These are phyloP conservation scores for Choristoneura rosaceana DNA, from an alignment of 2,888 invertebrate genomes.

Conservation along the genomic window DNA sequence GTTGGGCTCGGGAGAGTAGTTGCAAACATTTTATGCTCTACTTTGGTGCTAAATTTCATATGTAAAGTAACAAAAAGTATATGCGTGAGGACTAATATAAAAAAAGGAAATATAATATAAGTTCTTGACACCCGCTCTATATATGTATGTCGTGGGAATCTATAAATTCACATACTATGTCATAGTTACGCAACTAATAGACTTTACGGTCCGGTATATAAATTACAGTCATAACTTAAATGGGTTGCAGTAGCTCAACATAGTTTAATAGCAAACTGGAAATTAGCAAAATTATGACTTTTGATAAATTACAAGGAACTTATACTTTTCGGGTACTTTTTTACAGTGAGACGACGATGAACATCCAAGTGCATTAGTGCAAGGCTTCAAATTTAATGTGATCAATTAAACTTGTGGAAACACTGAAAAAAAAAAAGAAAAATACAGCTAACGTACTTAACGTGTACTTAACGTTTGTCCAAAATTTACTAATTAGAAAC, in stretches of 20 bases:
- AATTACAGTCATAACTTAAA: slow-evolving; percentile 34
- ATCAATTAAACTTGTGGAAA: slow-evolving; percentile 7
- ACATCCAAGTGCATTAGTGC: not conserved
- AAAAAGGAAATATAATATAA: not conserved
- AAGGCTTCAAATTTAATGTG: not conserved
- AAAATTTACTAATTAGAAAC: too few species aligned
- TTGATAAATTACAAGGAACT: slow-evolving; percentile 17
- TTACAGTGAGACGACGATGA: not conserved
- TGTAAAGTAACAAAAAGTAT: slow-evolving; percentile 53
- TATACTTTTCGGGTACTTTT: not conserved
- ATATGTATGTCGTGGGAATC: slow-evolving; percentile 32
- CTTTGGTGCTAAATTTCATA: slow-evolving; percentile 50
- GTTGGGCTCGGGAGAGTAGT: slow-evolving; percentile 68
- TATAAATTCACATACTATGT: slow-evolving; percentile 38
- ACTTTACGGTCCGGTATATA: slow-evolving; percentile 29
- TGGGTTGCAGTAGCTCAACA: slow-evolving; percentile 32
- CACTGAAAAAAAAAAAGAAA: too few species aligned
- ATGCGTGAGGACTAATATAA: slow-evolving; percentile 43
- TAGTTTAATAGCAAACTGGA: slow-evolving; percentile 15
- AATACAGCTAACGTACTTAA: too few species aligned
- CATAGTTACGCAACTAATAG: slow-evolving; percentile 26
- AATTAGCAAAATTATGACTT: slow-evolving; percentile 17
- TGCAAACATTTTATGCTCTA: slow-evolving; percentile 67
- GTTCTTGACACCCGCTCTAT: slow-evolving; percentile 25
- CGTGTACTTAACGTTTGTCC: too few species aligned